Evolutionary conservation across 1,140 invertebrate genomes (phyloP).

Genomic region (Cecropterus lyciades): DNA sequence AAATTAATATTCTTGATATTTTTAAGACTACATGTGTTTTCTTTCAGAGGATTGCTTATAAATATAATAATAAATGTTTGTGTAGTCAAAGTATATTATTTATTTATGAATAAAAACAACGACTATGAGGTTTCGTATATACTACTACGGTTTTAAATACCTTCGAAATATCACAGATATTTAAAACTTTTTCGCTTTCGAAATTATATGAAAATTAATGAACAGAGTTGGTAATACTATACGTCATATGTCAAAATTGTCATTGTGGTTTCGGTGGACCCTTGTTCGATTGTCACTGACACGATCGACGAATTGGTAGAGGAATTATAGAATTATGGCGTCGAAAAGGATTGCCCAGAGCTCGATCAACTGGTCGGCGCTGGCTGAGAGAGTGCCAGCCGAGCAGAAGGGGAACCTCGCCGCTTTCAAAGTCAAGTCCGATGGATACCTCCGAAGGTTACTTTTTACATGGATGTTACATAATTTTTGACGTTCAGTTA

Average conservation of each 20-base stretch:
- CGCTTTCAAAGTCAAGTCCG: constrained; percentile 93
- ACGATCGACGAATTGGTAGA: constrained; percentile 37
- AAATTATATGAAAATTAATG: too few relatives aligned
- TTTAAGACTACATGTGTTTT: too few relatives aligned
- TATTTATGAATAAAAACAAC: too few relatives aligned
- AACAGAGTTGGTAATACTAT: too few relatives aligned
- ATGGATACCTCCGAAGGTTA: constrained; percentile 92
- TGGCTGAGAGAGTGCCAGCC: constrained; percentile 91
- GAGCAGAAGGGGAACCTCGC: constrained; percentile 88
- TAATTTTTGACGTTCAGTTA: constrained; percentile 17
- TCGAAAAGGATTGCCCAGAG: constrained; percentile 87
- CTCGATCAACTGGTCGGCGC: constrained; percentile 93
- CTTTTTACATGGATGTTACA: constrained; percentile 50
- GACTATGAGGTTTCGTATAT: too few relatives aligned
- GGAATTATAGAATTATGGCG: constrained; percentile 60
- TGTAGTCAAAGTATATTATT: too few relatives aligned
- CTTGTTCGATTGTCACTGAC: constrained; percentile 43
- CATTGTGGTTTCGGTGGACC: background rate
- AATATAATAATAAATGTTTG: too few relatives aligned
- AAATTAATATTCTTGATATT: too few relatives aligned
- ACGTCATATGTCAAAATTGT: constrained; percentile 15
- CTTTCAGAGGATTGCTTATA: too few relatives aligned
- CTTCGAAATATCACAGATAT: too few relatives aligned
- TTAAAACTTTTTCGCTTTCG: too few relatives aligned
- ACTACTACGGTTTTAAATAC: too few relatives aligned